A percentile compares a stretch with the other conserved stretches of the same genome.
These are phyloP conservation scores for Dolomedes plantarius DNA, from an alignment of 2,888 invertebrate species.

Conservation along the genomic window DNA sequence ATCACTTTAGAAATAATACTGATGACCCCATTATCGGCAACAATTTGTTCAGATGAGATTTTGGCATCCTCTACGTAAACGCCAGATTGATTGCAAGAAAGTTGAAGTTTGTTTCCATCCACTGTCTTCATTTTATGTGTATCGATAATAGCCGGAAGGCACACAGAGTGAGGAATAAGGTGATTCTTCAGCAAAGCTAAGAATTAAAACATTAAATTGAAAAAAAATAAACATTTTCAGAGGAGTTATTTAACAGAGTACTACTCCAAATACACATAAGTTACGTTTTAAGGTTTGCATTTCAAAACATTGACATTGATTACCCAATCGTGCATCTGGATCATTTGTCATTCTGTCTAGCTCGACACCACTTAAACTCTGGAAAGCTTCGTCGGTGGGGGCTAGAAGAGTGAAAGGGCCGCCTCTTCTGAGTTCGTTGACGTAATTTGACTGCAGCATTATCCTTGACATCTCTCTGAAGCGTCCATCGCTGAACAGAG, in stretches of 20 bases:
- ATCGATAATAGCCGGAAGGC: slow-evolving; percentile 78
- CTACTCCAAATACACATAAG: too few species aligned
- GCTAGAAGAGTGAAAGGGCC: slow-evolving; percentile 78
- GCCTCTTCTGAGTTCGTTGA: slow-evolving; percentile 75
- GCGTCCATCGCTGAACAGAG: slow-evolving; percentile 76
- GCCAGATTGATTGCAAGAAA: slow-evolving; percentile 78
- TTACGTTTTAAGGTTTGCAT: too few species aligned
- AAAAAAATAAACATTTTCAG: not conserved
- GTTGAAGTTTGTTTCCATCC: slow-evolving; percentile 76
- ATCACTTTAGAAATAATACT: slow-evolving; percentile 78
- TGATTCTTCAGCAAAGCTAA: slow-evolving; percentile 79
- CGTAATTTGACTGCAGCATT: slow-evolving; percentile 77
- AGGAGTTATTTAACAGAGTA: too few species aligned
- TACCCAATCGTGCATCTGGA: slow-evolving; percentile 76
- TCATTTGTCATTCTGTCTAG: slow-evolving; percentile 78
- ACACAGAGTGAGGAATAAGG: slow-evolving; percentile 78
- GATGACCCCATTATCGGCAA: slow-evolving; percentile 79
- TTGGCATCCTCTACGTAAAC: slow-evolving; percentile 77
- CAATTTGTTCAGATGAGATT: slow-evolving; percentile 77
- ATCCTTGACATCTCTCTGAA: slow-evolving; percentile 78
- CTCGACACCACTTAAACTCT: slow-evolving; percentile 77
- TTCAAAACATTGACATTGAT: too few species aligned
- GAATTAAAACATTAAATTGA: too few species aligned
- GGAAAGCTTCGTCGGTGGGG: slow-evolving; percentile 79
- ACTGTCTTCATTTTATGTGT: slow-evolving; percentile 77